These are phyloP conservation scores for Sorex araneus DNA, from an alignment of 2,113 vertebrate genomes.

Conservation along the genomic window DNA sequence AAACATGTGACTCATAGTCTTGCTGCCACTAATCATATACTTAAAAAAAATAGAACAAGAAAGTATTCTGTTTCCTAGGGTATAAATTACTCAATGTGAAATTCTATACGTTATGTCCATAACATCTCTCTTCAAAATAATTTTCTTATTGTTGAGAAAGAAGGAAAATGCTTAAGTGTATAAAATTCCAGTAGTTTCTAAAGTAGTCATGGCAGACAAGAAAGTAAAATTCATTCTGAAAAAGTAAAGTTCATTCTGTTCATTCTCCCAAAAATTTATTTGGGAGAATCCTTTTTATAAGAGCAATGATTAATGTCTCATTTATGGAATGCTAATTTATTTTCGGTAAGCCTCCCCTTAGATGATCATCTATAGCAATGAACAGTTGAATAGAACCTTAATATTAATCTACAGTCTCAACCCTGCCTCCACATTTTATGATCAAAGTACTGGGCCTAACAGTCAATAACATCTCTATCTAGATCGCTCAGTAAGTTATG, in stretches of 20 bases:
- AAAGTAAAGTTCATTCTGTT: slow-evolving; percentile 47
- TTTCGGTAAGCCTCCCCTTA: neutral
- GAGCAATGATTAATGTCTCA: neutral
- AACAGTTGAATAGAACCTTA: neutral
- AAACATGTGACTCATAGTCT: slow-evolving; percentile 20
- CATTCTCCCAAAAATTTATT: slow-evolving; percentile 17
- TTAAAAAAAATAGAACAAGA: slow-evolving; percentile 38
- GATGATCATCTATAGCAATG: neutral
- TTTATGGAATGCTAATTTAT: neutral
- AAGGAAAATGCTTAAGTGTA: neutral
- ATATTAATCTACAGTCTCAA: neutral
- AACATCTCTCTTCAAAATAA: slow-evolving; percentile 50
- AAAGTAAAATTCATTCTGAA: slow-evolving; percentile 36
- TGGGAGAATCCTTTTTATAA: neutral
- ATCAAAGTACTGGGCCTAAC: neutral
- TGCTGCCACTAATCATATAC: neutral
- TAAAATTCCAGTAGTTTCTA: neutral
- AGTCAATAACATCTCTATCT: neutral
- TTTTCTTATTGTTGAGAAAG: slow-evolving; percentile 61
- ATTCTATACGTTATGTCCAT: slow-evolving; percentile 66
- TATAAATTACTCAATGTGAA: slow-evolving; percentile 65
- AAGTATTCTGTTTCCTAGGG: slow-evolving; percentile 1
- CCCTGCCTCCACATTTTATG: neutral
- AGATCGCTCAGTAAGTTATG: neutral
- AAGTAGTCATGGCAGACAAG: neutral